A percentile compares a stretch with the other conserved stretches of the same genome.
phyloP scores from a whole-genome alignment of 2,888 invertebrate species.

The Pseudoips prasinana region DNA sequence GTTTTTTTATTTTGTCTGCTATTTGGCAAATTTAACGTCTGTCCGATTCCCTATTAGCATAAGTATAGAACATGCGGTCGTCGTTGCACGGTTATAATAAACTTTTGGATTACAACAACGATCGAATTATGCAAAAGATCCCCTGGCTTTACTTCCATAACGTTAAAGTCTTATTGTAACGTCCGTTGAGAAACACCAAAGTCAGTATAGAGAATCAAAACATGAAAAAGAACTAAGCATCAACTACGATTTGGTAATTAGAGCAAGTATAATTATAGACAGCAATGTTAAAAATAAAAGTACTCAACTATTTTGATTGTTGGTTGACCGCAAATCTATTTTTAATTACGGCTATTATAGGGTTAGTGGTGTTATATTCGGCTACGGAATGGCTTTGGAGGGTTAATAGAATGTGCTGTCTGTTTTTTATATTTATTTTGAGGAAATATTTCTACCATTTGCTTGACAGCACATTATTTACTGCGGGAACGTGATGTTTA shows the following conservation, averaged over 20 bases:
- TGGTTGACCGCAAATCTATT: conserved; percentile 41
- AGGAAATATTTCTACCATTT: not conserved
- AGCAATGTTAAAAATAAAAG: conserved; percentile 8
- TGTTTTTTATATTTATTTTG: conserved; percentile 2
- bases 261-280: conserved; percentile 13
- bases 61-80: too few relatives aligned
- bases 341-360: conserved; percentile 38
- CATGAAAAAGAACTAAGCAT: too few relatives aligned
- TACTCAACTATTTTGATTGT: conserved; percentile 19
- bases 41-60: too few relatives aligned
- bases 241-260: conserved; percentile 1
- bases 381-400: conserved; percentile 1
- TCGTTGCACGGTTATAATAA: too few relatives aligned
- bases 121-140: too few relatives aligned
- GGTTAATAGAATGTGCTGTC: conserved; percentile 20
- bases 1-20: too few relatives aligned
- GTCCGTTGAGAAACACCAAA: too few relatives aligned
- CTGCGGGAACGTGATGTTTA: not conserved
- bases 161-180: too few relatives aligned
- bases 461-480: conserved; percentile 1
- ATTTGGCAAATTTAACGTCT: too few relatives aligned
- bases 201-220: too few relatives aligned
- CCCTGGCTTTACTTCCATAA: too few relatives aligned
- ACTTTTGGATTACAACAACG: too few relatives aligned
- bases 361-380: conserved; percentile 3